Evolutionary conservation across 1,140 invertebrate genomes (phyloP), one percentile per base, ranked within the genome.

Genomic region (Drosophila lini): DNA sequence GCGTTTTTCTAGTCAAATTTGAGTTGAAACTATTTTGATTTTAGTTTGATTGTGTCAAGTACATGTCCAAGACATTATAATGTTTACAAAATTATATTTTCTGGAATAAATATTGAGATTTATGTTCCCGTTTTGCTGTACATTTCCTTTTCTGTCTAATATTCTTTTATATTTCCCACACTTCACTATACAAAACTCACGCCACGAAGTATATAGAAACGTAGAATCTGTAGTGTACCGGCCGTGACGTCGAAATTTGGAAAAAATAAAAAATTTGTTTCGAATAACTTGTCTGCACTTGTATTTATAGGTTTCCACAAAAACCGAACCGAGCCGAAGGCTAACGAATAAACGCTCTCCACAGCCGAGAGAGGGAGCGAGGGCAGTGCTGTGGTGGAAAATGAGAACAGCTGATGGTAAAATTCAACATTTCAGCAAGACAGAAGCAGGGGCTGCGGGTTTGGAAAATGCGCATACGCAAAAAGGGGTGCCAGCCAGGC

Each of bases 371-470:
- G 50, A 34, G 16, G 3, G 3, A 52, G 31, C 16, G 19, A 28
- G 8, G 5, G 34, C 3, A 16, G 34, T 7, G 36, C 16, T 63
- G 65, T 65, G 65, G 65, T 69, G 65, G 52, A 32, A 31, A 52
- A 53, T 36, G 11, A 13, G 31, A 40, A 32, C 65, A 69, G 65
- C 65, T 69, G 65, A 69, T 65, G 45, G 34, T 28, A 10, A 36
- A 63, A 13, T 34, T 5, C 22, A 13, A 34, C 13, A 36, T 47
- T 38, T 42, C 25, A 16, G 10, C 13, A 8, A 8, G 3, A 28
- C 3, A 15, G 25, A 15, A 40, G 11, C 64, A 68, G 44, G 11
- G 45, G 60, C 60, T 38, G 34, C 1, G 28, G n/a, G n/a, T 5
- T 0, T 7, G 1, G 13, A 15, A 57, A 36, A 10, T 25, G 44